phyloP scores from a whole-genome alignment of 2,797 vertebrate genomes.

The Adelosebastes latens region DNA sequence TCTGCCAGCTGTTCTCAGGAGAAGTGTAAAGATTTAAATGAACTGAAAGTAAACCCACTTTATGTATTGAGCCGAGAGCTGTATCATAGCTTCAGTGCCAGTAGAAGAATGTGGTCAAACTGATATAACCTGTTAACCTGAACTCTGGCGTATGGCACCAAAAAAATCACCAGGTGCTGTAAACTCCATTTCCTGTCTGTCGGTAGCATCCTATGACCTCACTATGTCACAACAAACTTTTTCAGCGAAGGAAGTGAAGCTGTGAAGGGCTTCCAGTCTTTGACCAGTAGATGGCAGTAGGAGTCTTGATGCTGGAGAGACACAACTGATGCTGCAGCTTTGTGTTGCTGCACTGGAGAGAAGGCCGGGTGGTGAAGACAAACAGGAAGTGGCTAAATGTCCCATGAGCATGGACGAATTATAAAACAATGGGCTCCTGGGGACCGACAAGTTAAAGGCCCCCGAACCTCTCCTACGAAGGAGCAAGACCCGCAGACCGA shows the following conservation, averaged over 20 bases:
- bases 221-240: background rate
- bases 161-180: background rate
- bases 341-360: background rate
- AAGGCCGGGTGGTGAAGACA: background rate
- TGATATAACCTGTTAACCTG: background rate
- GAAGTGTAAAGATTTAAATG: background rate
- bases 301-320: background rate
- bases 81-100: background rate
- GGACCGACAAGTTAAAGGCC: background rate
- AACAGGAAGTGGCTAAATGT: background rate
- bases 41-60: background rate
- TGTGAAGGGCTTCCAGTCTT: background rate
- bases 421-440: too few relatives aligned
- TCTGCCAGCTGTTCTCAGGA: background rate
- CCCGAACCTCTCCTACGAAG: background rate
- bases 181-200: background rate
- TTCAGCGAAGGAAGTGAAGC: background rate
- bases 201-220: background rate
- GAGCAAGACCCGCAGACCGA: background rate
- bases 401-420: background rate
- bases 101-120: background rate
- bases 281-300: constrained; percentile 47
- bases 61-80: background rate
- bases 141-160: background rate
- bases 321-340: background rate